These are phyloP conservation scores for Sternotherus odoratus DNA, from an alignment of 2,797 vertebrate species.

Conservation along the genomic window DNA sequence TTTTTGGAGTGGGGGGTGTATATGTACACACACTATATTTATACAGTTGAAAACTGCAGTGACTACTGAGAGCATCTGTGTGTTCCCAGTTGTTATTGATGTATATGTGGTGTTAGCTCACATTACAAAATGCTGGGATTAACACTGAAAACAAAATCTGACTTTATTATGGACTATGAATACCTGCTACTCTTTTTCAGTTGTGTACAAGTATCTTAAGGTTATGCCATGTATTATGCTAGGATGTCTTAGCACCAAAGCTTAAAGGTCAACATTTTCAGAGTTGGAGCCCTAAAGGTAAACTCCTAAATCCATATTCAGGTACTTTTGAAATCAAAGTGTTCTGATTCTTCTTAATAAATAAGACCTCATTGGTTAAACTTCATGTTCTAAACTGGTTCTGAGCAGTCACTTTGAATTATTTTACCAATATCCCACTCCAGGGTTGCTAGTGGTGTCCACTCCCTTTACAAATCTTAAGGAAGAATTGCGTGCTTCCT, in stretches of 20 bases:
- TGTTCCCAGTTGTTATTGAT: background rate
- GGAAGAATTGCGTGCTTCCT: background rate
- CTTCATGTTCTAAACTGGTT: background rate
- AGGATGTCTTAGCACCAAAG: background rate
- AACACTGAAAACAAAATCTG: background rate
- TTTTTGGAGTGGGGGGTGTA: background rate
- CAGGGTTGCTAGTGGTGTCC: background rate
- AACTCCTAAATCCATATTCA: background rate
- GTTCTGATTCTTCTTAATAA: constrained; percentile 12
- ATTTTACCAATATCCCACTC: background rate
- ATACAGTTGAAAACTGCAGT: background rate
- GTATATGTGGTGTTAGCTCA: background rate
- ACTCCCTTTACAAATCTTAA: background rate
- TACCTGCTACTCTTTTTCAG: background rate
- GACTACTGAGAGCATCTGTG: background rate
- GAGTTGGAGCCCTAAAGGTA: background rate
- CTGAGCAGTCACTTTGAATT: rapidly evolving
- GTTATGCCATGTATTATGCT: background rate
- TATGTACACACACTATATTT: background rate
- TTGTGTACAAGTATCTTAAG: background rate
- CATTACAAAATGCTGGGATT: background rate
- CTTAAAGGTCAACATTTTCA: background rate
- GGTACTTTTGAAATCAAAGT: background rate
- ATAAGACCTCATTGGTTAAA: background rate
- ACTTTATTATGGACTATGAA: background rate